phyloP scores from a whole-genome alignment of 2,113 vertebrate species.

The Lagenorhynchus albirostris region DNA sequence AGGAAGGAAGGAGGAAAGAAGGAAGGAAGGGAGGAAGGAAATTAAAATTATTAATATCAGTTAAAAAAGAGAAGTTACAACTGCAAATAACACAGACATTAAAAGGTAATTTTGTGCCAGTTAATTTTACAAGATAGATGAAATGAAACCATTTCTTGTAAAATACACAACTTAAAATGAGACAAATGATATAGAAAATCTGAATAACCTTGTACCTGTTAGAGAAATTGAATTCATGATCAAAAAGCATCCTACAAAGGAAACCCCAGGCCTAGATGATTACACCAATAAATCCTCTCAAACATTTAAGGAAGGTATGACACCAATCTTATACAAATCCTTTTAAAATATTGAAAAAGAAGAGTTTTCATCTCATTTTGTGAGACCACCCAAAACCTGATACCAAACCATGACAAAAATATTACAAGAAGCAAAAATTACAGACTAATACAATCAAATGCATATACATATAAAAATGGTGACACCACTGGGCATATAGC shows the following conservation, averaged over 20 bases:
- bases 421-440: not conserved
- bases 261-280: not conserved
- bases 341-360: not conserved
- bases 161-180: not conserved
- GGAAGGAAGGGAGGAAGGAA: too few relatives aligned
- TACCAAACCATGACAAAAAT: not conserved
- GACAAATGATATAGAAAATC: not conserved
- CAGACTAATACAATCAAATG: not conserved
- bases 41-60: not conserved
- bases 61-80: not conserved
- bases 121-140: not conserved
- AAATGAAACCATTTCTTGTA: not conserved
- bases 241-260: not conserved
- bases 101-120: not conserved
- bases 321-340: not conserved
- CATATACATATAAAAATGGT: not conserved
- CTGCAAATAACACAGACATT: not conserved
- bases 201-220: not conserved
- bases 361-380: not conserved
- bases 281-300: not conserved
- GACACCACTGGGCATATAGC: too few relatives aligned
- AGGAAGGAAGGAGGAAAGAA: not conserved
- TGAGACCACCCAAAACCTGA: not conserved
- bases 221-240: not conserved
- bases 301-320: not conserved